Conservation (phyloP, 2,888 invertebrate species). For the Drosophila greeni region DNA sequence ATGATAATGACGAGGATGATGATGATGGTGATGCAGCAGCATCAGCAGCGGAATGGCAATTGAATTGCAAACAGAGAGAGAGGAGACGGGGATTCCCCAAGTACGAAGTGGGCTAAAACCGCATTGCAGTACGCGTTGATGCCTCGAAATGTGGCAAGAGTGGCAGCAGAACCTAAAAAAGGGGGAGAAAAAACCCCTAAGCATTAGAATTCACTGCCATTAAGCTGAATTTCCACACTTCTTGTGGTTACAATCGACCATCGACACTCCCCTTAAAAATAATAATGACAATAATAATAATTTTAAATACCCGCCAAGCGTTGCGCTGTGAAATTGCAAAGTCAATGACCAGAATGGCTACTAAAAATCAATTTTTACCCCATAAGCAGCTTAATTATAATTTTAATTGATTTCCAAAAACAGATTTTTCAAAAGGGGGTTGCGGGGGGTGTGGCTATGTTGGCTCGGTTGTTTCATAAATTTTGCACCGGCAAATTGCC, state of each 20-base stretch:
- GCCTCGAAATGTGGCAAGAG: slow-evolving; percentile 44
- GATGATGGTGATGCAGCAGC: slow-evolving; percentile 42
- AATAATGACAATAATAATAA: slow-evolving; percentile 16
- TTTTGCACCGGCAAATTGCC: slow-evolving; percentile 40
- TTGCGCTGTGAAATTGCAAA: slow-evolving; percentile 14
- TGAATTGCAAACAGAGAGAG: slow-evolving; percentile 25
- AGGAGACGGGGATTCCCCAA: slow-evolving; percentile 12
- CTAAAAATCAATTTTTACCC: slow-evolving; percentile 48
- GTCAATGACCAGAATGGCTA: slow-evolving; percentile 40
- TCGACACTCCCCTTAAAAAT: background rate
- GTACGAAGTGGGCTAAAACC: slow-evolving; percentile 3
- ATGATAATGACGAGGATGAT: slow-evolving; percentile 54
- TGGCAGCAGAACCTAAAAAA: slow-evolving; percentile 10
- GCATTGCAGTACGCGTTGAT: slow-evolving; percentile 54
- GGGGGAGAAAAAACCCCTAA: background rate
- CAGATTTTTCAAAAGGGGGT: slow-evolving; percentile 41
- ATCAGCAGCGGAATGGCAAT: slow-evolving; percentile 43
- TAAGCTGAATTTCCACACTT: slow-evolving; percentile 32
- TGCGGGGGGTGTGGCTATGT: background rate
- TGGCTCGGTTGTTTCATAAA: slow-evolving; percentile 9
- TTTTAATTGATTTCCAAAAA: slow-evolving; percentile 61
- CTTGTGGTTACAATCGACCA: slow-evolving; percentile 27
- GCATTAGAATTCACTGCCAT: slow-evolving; percentile 34
- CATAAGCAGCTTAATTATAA: slow-evolving; percentile 55
- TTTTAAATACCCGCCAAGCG: slow-evolving; percentile 14